phyloP scores from a whole-genome alignment of 2,888 invertebrate genomes.

The Eupelmus urozonus region DNA sequence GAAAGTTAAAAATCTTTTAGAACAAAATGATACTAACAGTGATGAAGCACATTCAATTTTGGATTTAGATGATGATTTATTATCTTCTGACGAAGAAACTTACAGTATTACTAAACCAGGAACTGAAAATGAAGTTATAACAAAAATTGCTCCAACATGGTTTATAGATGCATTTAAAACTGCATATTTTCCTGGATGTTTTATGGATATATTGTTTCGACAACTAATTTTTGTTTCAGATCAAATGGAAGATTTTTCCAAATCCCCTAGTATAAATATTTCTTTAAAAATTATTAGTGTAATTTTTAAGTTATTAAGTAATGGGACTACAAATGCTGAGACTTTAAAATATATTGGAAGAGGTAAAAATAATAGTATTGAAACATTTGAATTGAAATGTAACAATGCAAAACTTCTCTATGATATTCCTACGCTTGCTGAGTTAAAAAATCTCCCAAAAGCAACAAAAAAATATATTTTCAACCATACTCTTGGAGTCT shows the following conservation, averaged over 20 bases:
- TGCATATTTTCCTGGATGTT: conserved; percentile 82
- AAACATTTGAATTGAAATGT: conserved; percentile 25
- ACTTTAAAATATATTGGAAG: conserved; percentile 67
- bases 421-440: conserved; percentile 71
- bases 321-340: conserved; percentile 53
- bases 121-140: conserved; percentile 48
- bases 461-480: conserved; percentile 74
- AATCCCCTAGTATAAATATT: conserved; percentile 81
- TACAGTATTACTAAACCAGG: background rate
- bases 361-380: conserved; percentile 11
- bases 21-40: background rate
- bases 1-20: conserved; percentile 60
- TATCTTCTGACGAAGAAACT: background rate
- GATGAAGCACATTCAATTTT: conserved; percentile 11
- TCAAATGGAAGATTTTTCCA: conserved; percentile 85
- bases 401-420: conserved; percentile 22
- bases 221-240: conserved; percentile 83
- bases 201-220: conserved; percentile 84
- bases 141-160: conserved; percentile 77
- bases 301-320: conserved; percentile 78
- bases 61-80: background rate
- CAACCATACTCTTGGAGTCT: conserved; percentile 77
- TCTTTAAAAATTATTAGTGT: conserved; percentile 82
- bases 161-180: conserved; percentile 82
- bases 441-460: conserved; percentile 68